Evolutionary conservation across 1,140 invertebrate genomes (phyloP).

Genomic region (Dendroctonus ponderosae): DNA sequence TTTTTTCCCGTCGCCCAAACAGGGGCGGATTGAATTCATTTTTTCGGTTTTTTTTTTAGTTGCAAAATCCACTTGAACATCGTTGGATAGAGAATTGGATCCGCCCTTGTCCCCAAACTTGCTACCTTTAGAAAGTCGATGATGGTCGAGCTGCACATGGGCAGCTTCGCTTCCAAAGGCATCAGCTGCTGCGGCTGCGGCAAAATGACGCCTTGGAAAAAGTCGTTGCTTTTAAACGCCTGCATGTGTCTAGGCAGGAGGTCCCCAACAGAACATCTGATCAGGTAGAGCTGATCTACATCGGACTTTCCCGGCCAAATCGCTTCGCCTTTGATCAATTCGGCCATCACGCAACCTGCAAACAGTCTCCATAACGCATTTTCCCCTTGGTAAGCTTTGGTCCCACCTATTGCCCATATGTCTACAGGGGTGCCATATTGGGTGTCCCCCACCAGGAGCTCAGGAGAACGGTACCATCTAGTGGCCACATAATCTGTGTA

Average conservation of each 20-base stretch:
- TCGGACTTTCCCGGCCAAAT: conserved; percentile 98
- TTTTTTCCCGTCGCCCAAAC: no score
- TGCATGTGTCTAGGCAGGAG: conserved; percentile 90
- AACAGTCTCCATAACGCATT: background rate
- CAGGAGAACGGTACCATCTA: conserved; percentile 96
- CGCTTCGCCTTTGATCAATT: conserved; percentile 91
- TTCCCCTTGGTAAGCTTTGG: background rate
- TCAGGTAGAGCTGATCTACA: conserved; percentile 96
- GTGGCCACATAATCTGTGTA: conserved; percentile 99
- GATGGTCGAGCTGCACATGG: conserved; percentile 63
- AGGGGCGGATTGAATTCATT: no score
- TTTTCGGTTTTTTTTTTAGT: no score
- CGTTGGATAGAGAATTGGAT: no score
- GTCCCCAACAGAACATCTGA: conserved; percentile 87
- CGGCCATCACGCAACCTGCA: conserved; percentile 89
- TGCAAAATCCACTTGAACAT: no score
- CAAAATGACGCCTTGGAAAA: conserved; percentile 88
- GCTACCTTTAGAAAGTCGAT: conserved; percentile 83
- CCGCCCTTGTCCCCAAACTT: background rate
- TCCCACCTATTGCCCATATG: conserved; percentile 87
- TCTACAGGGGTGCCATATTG: conserved; percentile 96
- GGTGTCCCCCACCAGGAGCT: conserved; percentile 95
- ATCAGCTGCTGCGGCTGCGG: conserved; percentile 82
- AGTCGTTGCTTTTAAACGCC: conserved; percentile 94
- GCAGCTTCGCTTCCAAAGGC: conserved; percentile 81